Percentiles rank a stretch among this genome's conserved stretches.
These are phyloP conservation scores for Hemicentrotus pulcherrimus DNA, from an alignment of 35 echinoderm and acorn worm species.

Conservation along the genomic window DNA sequence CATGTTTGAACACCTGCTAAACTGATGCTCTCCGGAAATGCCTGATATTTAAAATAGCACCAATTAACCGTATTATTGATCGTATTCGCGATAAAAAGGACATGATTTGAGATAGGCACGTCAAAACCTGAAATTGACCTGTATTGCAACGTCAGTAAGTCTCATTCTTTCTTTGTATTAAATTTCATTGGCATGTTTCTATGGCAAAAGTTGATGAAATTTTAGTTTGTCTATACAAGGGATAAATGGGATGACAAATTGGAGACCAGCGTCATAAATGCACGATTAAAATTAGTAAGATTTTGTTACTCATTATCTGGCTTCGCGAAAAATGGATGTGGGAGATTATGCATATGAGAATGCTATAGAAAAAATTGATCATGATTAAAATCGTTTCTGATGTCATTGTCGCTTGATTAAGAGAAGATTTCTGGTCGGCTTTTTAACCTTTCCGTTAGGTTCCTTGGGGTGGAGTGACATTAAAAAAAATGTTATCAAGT, in stretches of 20 bases:
- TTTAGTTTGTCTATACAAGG: not conserved
- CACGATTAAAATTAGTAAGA: not conserved
- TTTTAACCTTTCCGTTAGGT: no score
- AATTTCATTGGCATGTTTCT: not conserved
- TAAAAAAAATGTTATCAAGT: no score
- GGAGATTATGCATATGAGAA: no score
- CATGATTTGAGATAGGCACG: not conserved
- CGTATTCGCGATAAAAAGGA: not conserved
- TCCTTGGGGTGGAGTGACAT: no score
- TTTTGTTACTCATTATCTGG: no score
- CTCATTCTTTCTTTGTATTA: not conserved
- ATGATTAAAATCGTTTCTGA: no score
- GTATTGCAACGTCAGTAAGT: not conserved
- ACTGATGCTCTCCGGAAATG: not conserved
- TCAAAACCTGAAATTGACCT: not conserved
- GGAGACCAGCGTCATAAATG: not conserved
- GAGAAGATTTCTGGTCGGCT: no score
- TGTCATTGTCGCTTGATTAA: no score
- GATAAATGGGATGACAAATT: not conserved
- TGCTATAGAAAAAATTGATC: no score
- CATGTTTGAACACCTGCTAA: slow-evolving; percentile 17
- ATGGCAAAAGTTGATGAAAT: not conserved
- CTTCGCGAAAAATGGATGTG: no score
- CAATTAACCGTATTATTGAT: not conserved
- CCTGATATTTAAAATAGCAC: not conserved